Conservation (phyloP, 2,888 invertebrate genomes). For the Meliscaeva auricollis region DNA sequence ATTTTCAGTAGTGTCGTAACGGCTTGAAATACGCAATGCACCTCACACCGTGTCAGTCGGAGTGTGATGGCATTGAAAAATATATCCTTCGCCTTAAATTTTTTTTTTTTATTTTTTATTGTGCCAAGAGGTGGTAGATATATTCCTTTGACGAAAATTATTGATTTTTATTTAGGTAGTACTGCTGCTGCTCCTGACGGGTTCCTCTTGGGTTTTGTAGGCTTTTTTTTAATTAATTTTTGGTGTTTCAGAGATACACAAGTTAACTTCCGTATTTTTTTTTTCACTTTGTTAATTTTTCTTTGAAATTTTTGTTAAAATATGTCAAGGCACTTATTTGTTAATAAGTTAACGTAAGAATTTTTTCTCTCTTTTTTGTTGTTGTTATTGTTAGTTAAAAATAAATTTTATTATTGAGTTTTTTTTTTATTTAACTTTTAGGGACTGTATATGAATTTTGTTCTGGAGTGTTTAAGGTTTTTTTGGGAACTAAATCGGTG, state of each 20-base stretch:
- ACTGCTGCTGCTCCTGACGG: conserved; percentile 11
- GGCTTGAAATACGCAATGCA: conserved; percentile 54
- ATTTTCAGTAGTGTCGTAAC: conserved; percentile 64
- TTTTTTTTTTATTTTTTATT: conserved; percentile 20
- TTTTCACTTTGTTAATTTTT: not conserved
- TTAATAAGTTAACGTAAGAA: conserved; percentile 41
- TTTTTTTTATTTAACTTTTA: not conserved
- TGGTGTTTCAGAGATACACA: conserved; percentile 22
- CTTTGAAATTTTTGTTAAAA: conserved; percentile 17
- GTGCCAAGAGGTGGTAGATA: conserved; percentile 6
- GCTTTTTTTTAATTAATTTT: conserved; percentile 2
- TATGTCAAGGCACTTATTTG: conserved; percentile 64
- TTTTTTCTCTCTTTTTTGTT: conserved; percentile 12
- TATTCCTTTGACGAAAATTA: conserved; percentile 53
- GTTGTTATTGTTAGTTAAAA: conserved; percentile 29
- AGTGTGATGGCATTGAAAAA: conserved; percentile 49
- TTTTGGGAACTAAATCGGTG: conserved; percentile 43
- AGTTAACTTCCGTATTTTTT: conserved; percentile 29
- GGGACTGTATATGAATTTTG: conserved; percentile 19
- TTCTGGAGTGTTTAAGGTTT: conserved; percentile 40
- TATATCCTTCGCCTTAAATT: conserved; percentile 62
- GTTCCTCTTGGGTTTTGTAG: not conserved
- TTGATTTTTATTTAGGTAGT: conserved; percentile 56
- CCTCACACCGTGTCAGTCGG: conserved; percentile 21
- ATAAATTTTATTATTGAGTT: not conserved